phyloP scores from a whole-genome alignment of 1,140 invertebrate species.

The Latrodectus geometricus region DNA sequence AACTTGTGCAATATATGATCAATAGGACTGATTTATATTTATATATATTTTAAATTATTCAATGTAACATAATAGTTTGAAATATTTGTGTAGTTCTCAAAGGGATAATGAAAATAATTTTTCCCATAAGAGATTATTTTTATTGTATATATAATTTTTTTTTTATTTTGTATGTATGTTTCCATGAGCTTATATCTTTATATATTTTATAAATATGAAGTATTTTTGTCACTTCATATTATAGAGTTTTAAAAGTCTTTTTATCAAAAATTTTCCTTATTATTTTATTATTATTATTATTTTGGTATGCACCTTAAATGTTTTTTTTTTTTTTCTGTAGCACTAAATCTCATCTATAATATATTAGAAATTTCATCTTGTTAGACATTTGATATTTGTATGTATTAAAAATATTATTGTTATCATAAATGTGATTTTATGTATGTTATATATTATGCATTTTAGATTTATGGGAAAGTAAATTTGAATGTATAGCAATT shows the following conservation, averaged over 20 bases:
- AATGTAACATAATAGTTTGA: background rate
- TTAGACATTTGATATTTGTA: too few species aligned
- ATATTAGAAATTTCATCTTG: too few species aligned
- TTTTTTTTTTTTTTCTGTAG: background rate
- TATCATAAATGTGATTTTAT: too few species aligned
- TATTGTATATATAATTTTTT: constrained; percentile 2
- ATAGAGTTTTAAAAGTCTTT: constrained; percentile 36
- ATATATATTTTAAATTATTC: background rate
- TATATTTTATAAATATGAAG: constrained; percentile 5
- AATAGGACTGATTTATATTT: too few species aligned
- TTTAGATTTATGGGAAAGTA: too few species aligned
- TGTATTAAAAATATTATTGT: too few species aligned
- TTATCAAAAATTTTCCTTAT: constrained; percentile 22
- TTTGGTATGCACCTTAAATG: background rate
- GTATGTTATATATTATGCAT: too few species aligned
- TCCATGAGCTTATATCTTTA: constrained; percentile 49
- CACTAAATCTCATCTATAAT: background rate
- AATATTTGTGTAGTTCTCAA: background rate
- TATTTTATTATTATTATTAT: constrained; percentile 27
- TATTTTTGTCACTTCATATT: constrained; percentile 48
- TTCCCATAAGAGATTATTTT: background rate
- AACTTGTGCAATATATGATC: too few species aligned
- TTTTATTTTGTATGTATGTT: constrained; percentile 34
- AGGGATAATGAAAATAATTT: background rate
- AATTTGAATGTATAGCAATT: too few species aligned